Conservation (phyloP, 1,140 invertebrate species). For the Aphis craccivora region DNA sequence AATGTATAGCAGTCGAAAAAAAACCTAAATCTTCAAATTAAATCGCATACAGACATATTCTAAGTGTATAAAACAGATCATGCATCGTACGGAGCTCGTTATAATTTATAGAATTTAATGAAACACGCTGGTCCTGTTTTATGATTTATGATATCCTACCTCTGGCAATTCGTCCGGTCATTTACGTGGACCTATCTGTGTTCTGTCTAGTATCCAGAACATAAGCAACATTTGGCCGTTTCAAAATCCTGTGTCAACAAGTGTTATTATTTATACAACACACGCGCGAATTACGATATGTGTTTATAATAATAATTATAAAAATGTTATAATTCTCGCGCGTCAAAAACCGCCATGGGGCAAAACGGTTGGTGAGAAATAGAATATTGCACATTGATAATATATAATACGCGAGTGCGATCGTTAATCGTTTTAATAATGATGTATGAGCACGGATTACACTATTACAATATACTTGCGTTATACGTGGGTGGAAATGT, state of each 20-base stretch:
- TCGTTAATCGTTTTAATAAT: constrained; percentile 8
- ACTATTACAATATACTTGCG: background rate
- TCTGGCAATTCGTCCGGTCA: too few relatives aligned
- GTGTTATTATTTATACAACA: background rate
- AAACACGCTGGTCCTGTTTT: too few relatives aligned
- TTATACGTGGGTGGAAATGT: background rate
- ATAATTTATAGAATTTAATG: too few relatives aligned
- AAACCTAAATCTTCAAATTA: background rate
- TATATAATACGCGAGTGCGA: background rate
- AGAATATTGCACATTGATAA: background rate
- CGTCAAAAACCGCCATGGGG: background rate
- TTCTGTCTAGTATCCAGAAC: background rate
- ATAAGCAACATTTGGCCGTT: background rate
- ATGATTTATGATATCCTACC: too few relatives aligned
- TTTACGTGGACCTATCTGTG: background rate
- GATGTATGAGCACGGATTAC: background rate
- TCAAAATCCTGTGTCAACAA: background rate
- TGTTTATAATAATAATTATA: background rate
- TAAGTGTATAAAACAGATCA: too few relatives aligned
- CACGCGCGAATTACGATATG: background rate
- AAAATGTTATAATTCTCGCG: background rate
- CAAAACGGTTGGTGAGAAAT: background rate
- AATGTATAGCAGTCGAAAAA: background rate
- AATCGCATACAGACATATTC: background rate
- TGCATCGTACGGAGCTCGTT: too few relatives aligned